phyloP scores from a whole-genome alignment of 2,888 invertebrate genomes.

The Papilio demoleus region DNA sequence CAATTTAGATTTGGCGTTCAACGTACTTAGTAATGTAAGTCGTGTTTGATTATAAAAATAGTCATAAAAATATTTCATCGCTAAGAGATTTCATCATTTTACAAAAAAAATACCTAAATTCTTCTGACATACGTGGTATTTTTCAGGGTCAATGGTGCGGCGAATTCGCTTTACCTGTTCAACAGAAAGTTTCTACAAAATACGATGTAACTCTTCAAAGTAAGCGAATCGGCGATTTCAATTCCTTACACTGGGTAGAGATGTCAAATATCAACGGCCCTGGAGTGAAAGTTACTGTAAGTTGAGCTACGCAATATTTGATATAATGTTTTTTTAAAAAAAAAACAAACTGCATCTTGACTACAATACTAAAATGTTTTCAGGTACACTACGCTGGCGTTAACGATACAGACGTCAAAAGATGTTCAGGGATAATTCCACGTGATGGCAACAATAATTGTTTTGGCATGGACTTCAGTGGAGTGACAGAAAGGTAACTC shows the following conservation, averaged over 20 bases:
- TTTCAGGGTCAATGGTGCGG: slow-evolving; percentile 54
- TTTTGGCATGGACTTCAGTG: slow-evolving; percentile 71
- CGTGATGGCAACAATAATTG: slow-evolving; percentile 37
- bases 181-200: slow-evolving; percentile 41
- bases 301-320: slow-evolving; percentile 7
- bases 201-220: slow-evolving; percentile 47
- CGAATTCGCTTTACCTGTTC: slow-evolving; percentile 51
- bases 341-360: no score
- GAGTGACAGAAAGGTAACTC: slow-evolving; percentile 56
- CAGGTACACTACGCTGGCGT: slow-evolving; percentile 48
- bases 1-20: slow-evolving; percentile 53
- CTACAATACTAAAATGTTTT: not conserved
- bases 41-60: not conserved
- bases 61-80: slow-evolving; percentile 35
- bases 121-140: no score
- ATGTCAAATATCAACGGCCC: slow-evolving; percentile 41
- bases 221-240: slow-evolving; percentile 52
- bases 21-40: slow-evolving; percentile 55
- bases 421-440: slow-evolving; percentile 52
- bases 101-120: no score
- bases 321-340: not conserved
- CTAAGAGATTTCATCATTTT: no score
- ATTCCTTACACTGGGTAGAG: slow-evolving; percentile 60
- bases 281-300: slow-evolving; percentile 59
- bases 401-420: slow-evolving; percentile 53